Base-by-base conservation (phyloP, 2,888 invertebrate genomes). In the Perithous albicinctus region DNA sequence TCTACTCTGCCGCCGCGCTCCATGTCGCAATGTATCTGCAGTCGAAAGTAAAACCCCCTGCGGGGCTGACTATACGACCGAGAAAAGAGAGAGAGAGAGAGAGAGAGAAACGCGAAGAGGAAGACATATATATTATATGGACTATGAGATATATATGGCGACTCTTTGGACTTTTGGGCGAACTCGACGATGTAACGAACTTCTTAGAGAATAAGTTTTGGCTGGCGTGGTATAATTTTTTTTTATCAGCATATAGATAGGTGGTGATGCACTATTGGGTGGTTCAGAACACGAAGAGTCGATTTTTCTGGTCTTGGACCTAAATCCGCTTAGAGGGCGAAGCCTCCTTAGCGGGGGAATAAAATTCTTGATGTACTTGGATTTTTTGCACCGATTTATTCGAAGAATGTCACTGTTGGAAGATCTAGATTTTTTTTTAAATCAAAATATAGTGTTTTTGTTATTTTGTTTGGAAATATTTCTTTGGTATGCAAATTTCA, bases 11-110 rank as follows among this genome's bases (percentile, higher is more conserved):
- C 63, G 61, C 86, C 84, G 46, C 84, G 82, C 83, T 86, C 87
- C 85, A 89, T 91, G 92, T 91, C 92, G 92, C 92, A 92, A 91
- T 91, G 91, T 88, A 91, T 91, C 92, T 85, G 92, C 92, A 92
- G 92, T 90, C 87, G 86, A 86, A 88, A 88, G 78, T 79, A 80
- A 75, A 77, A 32, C 66, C 76, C 78, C 46, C 74, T 56, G 35
- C 32, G 63, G 51, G 48, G 56, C 43, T 75, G n/a, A 35, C 74
- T 32, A n/a, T n/a, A 59, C 61, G 48, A 32, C 51, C 63, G 61
- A 79, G 79, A 78, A 78, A 78, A 74, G 73, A 77, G 29, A 43
- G 51, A 26, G n/a, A 10, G n/a, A 12, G 48, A 48, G 48, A 74
- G 73, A 77, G 29, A 43, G 51, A 26, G n/a, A 10, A 15, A 12